Evolutionary conservation across 2,797 vertebrate genomes (phyloP).

Genomic region (Anniella stebbinsi): DNA sequence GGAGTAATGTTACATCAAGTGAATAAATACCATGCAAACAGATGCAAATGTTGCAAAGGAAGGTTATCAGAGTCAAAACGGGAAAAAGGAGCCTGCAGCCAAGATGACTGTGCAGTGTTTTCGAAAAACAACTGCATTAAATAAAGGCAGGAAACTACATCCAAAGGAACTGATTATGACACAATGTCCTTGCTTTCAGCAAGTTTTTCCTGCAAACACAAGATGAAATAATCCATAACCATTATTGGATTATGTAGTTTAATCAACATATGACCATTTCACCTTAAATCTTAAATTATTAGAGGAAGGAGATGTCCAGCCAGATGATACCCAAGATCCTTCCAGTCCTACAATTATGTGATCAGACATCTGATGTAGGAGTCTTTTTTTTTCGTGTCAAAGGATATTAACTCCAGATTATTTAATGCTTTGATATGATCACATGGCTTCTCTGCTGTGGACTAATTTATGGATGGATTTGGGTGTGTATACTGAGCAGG

Average conservation of each 20-base stretch:
- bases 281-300: background rate
- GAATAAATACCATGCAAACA: slow-evolving; percentile 1
- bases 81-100: background rate
- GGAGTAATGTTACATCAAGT: background rate
- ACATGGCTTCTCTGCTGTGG: too few species aligned
- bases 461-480: background rate
- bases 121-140: background rate
- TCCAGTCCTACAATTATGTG: background rate
- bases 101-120: background rate
- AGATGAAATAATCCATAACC: background rate
- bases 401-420: background rate
- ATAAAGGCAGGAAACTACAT: background rate
- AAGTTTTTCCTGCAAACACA: background rate
- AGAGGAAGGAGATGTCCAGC: background rate
- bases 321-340: background rate
- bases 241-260: background rate
- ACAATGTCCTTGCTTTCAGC: background rate
- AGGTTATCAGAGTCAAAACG: background rate
- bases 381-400: background rate
- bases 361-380: background rate
- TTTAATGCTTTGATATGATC: too few species aligned
- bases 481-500: background rate
- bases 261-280: background rate
- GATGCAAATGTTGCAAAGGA: slow-evolving; percentile 23
- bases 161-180: background rate